phyloP scores from a whole-genome alignment of 2,888 invertebrate genomes.

The Cephus spinipes region DNA sequence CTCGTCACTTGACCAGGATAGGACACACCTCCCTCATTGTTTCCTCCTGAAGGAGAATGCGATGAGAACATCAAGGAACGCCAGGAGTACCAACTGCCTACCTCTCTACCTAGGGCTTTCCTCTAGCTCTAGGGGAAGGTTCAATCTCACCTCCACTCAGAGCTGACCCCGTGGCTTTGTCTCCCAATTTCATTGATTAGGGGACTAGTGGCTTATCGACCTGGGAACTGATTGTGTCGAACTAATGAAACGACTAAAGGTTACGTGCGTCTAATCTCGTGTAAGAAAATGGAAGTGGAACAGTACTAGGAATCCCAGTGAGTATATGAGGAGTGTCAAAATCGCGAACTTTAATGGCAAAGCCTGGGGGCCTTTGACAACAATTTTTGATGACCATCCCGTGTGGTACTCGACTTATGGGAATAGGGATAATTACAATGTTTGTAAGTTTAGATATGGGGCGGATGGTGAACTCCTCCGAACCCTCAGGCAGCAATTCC shows the following conservation, averaged over 20 bases:
- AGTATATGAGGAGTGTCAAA: neutral
- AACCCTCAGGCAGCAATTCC: slow-evolving; percentile 61
- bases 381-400: slow-evolving; percentile 27
- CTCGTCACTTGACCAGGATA: slow-evolving; percentile 37
- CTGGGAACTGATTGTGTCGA: slow-evolving; percentile 55
- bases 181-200: slow-evolving; percentile 66
- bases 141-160: slow-evolving; percentile 46
- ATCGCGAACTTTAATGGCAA: neutral
- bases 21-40: slow-evolving; percentile 58
- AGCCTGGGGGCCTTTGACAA: slow-evolving; percentile 22
- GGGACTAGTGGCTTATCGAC: slow-evolving; percentile 34
- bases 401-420: slow-evolving; percentile 52
- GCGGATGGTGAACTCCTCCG: slow-evolving; percentile 57
- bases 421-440: slow-evolving; percentile 64
- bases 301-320: neutral
- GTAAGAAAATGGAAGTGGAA: slow-evolving; percentile 32
- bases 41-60: slow-evolving; percentile 39
- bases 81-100: slow-evolving; percentile 35
- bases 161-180: slow-evolving; percentile 51
- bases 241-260: slow-evolving; percentile 63
- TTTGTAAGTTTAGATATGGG: slow-evolving; percentile 58
- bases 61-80: slow-evolving; percentile 29
- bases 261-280: slow-evolving; percentile 54
- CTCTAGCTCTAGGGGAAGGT: slow-evolving; percentile 27
- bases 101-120: slow-evolving; percentile 19